phyloP scores from a whole-genome alignment of 1,140 invertebrate species.

The Atopsyche davidsoni region DNA sequence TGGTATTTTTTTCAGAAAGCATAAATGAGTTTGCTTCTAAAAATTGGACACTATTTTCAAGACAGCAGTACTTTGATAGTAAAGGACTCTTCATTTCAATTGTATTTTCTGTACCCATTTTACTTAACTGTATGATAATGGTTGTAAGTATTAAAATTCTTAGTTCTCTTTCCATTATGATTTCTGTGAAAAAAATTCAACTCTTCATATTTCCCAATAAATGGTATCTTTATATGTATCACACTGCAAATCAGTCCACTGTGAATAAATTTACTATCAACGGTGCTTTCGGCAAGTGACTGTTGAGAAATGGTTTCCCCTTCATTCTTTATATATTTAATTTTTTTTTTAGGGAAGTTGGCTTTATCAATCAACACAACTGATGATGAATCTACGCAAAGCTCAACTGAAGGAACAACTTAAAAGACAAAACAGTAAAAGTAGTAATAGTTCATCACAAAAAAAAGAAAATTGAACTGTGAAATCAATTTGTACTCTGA shows the following conservation, averaged over 20 bases:
- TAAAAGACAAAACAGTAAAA: constrained; percentile 32
- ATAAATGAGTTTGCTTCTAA: constrained; percentile 80
- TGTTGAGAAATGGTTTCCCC: too few relatives aligned
- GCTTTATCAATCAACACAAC: constrained; percentile 78
- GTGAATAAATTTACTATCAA: too few relatives aligned
- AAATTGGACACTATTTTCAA: constrained; percentile 80
- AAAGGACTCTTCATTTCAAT: constrained; percentile 89
- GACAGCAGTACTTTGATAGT: constrained; percentile 89
- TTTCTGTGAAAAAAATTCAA: too few relatives aligned
- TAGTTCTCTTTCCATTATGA: too few relatives aligned
- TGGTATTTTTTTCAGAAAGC: constrained; percentile 83
- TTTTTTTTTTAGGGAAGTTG: constrained; percentile 66
- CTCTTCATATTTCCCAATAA: too few relatives aligned
- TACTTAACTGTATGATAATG: constrained; percentile 88
- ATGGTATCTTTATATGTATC: too few relatives aligned
- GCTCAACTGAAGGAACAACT: constrained; percentile 63
- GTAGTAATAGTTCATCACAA: too few relatives aligned
- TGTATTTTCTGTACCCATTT: constrained; percentile 82
- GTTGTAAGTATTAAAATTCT: constrained; percentile 64
- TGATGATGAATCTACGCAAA: constrained; percentile 75
- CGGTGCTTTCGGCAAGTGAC: too few relatives aligned
- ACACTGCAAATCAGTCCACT: too few relatives aligned
- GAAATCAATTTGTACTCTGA: too few relatives aligned
- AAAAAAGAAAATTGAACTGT: too few relatives aligned
- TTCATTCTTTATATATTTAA: too few relatives aligned